phyloP scores from a whole-genome alignment of 2,888 invertebrate genomes.

The Chrysolina haemoptera region DNA sequence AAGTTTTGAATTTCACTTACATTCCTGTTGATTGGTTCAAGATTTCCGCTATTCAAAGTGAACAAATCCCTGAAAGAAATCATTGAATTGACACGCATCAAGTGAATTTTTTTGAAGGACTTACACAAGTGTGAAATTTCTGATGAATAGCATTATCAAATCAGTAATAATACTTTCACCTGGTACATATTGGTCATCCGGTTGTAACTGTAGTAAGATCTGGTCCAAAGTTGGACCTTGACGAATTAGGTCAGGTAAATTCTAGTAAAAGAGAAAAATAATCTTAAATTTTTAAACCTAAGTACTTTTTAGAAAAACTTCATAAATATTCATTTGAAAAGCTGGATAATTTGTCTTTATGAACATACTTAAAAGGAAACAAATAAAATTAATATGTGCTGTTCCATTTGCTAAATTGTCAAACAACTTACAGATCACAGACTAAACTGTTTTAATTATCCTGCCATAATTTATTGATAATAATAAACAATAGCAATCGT shows the following conservation, averaged over 20 bases:
- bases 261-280: conserved; percentile 43
- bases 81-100: not conserved
- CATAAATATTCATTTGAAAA: too few relatives aligned
- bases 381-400: too few relatives aligned
- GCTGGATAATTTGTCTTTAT: too few relatives aligned
- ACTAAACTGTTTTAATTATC: too few relatives aligned
- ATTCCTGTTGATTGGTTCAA: conserved; percentile 69
- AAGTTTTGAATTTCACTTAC: conserved; percentile 70
- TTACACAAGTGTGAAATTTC: conserved; percentile 67
- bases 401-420: too few relatives aligned
- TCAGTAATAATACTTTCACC: conserved; percentile 70
- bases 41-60: conserved; percentile 65
- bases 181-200: conserved; percentile 66
- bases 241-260: conserved; percentile 51
- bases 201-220: conserved; percentile 64
- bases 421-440: too few relatives aligned
- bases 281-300: not conserved
- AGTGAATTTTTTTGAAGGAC: conserved; percentile 43
- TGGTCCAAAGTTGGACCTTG: conserved; percentile 67
- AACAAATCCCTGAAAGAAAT: conserved; percentile 64
- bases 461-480: too few relatives aligned
- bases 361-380: too few relatives aligned
- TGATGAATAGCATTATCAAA: conserved; percentile 66
- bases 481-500: too few relatives aligned
- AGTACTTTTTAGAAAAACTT: too few relatives aligned